Conservation (phyloP, 2,113 vertebrate genomes). For the Erythrocercus mccallii region DNA sequence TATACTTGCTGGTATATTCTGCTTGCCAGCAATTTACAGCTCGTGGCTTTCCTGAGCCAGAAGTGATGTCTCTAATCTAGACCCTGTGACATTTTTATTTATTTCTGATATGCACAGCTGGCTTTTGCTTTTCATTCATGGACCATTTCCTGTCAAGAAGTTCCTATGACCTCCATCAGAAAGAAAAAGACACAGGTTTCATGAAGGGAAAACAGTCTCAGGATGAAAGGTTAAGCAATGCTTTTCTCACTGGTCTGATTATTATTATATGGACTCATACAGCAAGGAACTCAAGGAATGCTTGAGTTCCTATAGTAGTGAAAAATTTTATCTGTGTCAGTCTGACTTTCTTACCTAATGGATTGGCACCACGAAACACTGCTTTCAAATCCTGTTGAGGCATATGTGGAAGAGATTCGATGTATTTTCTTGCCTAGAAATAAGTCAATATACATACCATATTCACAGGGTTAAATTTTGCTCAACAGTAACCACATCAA, state of each 20-base stretch:
- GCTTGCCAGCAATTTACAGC: background rate
- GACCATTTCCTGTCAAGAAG: background rate
- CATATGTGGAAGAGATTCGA: constrained; percentile 96
- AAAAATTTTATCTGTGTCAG: background rate
- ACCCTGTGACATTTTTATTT: background rate
- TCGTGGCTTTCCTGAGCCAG: background rate
- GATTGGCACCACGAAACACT: constrained; percentile 92
- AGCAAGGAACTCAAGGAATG: background rate
- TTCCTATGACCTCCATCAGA: background rate
- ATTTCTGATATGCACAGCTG: background rate
- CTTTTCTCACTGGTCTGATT: background rate
- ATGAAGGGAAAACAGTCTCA: background rate
- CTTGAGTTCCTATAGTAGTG: background rate
- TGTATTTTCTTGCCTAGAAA: constrained; percentile 93
- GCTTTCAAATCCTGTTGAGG: constrained; percentile 93
- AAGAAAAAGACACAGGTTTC: background rate
- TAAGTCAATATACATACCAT: background rate
- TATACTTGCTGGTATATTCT: background rate
- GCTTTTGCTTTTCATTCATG: background rate
- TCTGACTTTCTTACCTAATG: constrained; percentile 81
- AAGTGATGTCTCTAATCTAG: background rate
- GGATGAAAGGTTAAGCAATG: background rate
- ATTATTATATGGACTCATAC: background rate
- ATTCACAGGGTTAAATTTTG: background rate
- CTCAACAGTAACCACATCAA: background rate